Base-by-base conservation (phyloP, 2,888 invertebrate species). In the Noctua fimbriata region DNA sequence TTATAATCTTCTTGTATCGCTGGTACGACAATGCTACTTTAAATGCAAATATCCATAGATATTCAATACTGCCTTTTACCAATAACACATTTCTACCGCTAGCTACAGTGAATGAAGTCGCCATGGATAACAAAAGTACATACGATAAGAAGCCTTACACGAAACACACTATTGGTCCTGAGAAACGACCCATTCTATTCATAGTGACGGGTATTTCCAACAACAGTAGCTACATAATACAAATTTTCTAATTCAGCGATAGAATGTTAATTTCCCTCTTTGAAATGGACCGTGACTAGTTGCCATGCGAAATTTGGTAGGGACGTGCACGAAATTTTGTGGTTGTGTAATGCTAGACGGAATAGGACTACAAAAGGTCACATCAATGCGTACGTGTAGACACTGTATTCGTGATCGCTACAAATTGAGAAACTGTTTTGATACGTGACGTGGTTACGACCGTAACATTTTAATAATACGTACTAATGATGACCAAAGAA, bases 231-330 rank as follows among this genome's bases (percentile, higher is more conserved):
- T 87, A 90, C 90, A 91, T 90, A 91, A 83, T 84, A 79, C 88
- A 89, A 84, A 84, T 88, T 91, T 89, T 88, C 85, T 87, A 88
- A 91, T 89, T 86, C 90, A 78, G 76, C 84, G 58, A 90, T 89
- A 92, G 92, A 93, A 94, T 94, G 88, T 87, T 90, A 93, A 94
- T 93, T 85, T 18, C 70, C 73, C 36, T 74, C 47, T 81, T 88
- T 82, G 82, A 89, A 88, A 81, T 87, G 76, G 79, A 83, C 79
- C 85, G 76, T 83, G 86, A 78, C 74, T 81, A 80, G 87, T 89
- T 85, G 83, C 87, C 83, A 87, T 85, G 86, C 82, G 74, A 88
- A 89, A 88, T 90, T 90, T 91, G 76, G 84, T 85, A 87, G 79
- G 74, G 80, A 92, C 93, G 91, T 92, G 93, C 78, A 82, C 85